Evolutionary conservation across 2,888 invertebrate genomes (phyloP), one percentile per base, ranked within the genome.

Genomic region (Syrphus vitripennis): DNA sequence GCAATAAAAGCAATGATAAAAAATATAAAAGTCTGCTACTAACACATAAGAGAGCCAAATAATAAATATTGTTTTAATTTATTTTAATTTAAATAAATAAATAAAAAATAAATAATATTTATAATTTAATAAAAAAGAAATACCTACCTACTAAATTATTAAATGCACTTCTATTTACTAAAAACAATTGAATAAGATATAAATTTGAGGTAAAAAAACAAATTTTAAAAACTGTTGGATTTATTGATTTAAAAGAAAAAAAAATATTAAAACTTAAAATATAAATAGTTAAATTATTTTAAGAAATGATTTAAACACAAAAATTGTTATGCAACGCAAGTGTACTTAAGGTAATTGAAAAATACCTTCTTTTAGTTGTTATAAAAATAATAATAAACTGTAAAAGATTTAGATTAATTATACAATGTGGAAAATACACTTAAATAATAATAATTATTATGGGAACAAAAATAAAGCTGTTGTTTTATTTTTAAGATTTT

Each of bases 311-410:
- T 65, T 40, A n/a, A n/a, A 34, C 31, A 67, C 50, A 63, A 45
- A 50, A 72, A 84, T 70, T 74, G 69, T 82, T 78, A 59, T 21
- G 14, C 21, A 29, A 83, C 75, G 63, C 87, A 87, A 87, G 87
- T 87, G 87, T 87, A 87, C 87, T 87, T 87, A 87, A 87, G 82
- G 87, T 71, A 76, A 65, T 53, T 69, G 77, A n/a, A 61, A 57
- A 21, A 78, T 82, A 74, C 78, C 78, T 82, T 82, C 70, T 21
- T 48, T 19, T 74, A 86, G 78, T 50, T 74, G 72, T 77, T 82
- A 82, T 70, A 42, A 45, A 72, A 48, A 14, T 45, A 53, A 67
- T 26, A 37, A 72, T 31, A 26, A 34, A 50, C 7, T 76, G 75
- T 84, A 80, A 63, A 72, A 48, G 72, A 81, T 69, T 80, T 84